These are phyloP conservation scores for Tricholaema leucomelas DNA, from an alignment of 2,113 vertebrate species.

Conservation along the genomic window DNA sequence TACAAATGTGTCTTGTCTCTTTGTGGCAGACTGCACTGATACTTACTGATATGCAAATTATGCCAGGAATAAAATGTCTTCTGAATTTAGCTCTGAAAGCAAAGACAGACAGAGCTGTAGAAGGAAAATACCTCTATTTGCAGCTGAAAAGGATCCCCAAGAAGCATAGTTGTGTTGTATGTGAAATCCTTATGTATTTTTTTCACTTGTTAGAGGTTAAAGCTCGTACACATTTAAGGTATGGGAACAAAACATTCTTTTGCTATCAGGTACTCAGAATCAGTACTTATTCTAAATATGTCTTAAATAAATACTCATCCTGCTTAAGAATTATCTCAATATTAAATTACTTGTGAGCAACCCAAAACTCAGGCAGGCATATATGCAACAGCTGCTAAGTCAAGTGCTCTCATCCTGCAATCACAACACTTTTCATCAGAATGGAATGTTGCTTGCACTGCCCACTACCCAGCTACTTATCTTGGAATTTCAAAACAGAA, in stretches of 20 bases:
- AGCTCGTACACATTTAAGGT: neutral
- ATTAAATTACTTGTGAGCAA: neutral
- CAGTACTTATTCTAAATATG: neutral
- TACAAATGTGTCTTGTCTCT: neutral
- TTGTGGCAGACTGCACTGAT: neutral
- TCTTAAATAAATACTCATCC: neutral
- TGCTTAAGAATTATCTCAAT: neutral
- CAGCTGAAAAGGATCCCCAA: neutral
- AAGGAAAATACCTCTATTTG: neutral
- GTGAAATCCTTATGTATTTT: fast-evolving
- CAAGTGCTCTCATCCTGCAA: neutral
- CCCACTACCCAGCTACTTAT: neutral
- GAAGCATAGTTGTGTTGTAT: neutral
- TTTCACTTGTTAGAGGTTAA: neutral
- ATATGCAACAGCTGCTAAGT: neutral
- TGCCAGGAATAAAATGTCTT: neutral
- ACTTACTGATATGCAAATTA: neutral
- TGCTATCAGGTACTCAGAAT: neutral
- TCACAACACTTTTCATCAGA: neutral
- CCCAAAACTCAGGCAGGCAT: neutral
- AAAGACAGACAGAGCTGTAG: neutral
- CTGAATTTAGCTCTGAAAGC: neutral
- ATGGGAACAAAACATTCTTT: neutral
- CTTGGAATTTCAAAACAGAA: neutral
- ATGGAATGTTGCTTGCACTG: constrained; percentile 18